Conservation (phyloP, 2,113 vertebrate species). For the Chamaetylas fuelleborni region DNA sequence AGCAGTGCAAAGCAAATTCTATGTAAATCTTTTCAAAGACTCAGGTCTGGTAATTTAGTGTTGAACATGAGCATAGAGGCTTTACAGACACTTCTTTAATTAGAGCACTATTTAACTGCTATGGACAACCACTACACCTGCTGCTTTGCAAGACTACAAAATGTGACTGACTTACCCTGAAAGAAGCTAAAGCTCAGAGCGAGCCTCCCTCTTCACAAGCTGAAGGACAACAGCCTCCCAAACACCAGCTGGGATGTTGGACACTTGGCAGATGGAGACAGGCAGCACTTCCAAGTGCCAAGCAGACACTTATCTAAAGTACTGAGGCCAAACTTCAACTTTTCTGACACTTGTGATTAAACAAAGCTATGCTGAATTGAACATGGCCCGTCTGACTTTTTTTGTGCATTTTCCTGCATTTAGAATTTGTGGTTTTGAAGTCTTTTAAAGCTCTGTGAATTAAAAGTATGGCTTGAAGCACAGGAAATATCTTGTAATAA, state of each 20-base stretch:
- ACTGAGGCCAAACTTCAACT: constrained; percentile 41
- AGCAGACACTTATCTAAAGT: constrained; percentile 39
- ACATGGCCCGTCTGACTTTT: constrained; percentile 33
- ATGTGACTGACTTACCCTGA: background rate
- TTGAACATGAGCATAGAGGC: background rate
- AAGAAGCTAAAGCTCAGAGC: background rate
- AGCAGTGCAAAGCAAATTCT: background rate
- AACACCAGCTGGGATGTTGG: background rate
- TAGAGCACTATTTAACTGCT: background rate
- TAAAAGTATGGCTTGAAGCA: constrained; percentile 51
- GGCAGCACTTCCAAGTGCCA: constrained; percentile 33
- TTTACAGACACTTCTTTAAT: background rate
- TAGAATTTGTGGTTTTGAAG: constrained; percentile 29
- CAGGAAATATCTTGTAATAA: constrained; percentile 72
- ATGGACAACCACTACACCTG: constrained; percentile 1
- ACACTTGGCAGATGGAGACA: constrained; percentile 1
- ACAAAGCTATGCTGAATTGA: constrained; percentile 32
- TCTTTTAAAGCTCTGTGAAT: constrained; percentile 62
- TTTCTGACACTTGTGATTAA: constrained; percentile 22
- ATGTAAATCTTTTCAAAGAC: background rate
- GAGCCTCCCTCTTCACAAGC: background rate
- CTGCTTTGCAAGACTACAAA: background rate
- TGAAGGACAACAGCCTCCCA: background rate
- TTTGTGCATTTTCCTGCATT: constrained; percentile 16
- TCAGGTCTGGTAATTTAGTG: background rate